These are phyloP conservation scores for Scaptomyza parva DNA, from an alignment of 2,888 invertebrate species.

Conservation along the genomic window DNA sequence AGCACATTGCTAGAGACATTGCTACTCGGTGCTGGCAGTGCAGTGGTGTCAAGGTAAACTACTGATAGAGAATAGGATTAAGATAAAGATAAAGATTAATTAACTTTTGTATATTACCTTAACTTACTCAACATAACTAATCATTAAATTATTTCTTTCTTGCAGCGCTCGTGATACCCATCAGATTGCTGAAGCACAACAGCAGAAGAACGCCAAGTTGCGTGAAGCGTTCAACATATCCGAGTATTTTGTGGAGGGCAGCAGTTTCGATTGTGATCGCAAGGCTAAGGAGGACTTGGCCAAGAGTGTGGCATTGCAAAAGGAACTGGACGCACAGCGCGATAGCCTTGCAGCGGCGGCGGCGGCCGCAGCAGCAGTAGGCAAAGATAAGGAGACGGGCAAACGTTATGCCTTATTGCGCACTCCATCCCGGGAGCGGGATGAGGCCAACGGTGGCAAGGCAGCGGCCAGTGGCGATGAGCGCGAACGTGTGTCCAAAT, in stretches of 20 bases:
- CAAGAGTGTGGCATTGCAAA: constrained; percentile 85
- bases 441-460: constrained; percentile 65
- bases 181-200: constrained; percentile 97
- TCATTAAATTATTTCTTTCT: not conserved
- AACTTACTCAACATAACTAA: not conserved
- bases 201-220: constrained; percentile 96
- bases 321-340: constrained; percentile 85
- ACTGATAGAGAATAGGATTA: not conserved
- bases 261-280: constrained; percentile 94
- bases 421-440: constrained; percentile 89
- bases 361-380: constrained; percentile 65
- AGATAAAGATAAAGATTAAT: not conserved
- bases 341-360: constrained; percentile 81
- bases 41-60: constrained; percentile 52
- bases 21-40: constrained; percentile 69
- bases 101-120: not conserved
- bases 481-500: constrained; percentile 80
- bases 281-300: constrained; percentile 86
- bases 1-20: constrained; percentile 62
- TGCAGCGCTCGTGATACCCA: constrained; percentile 96
- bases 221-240: constrained; percentile 98
- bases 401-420: constrained; percentile 90
- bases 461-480: constrained; percentile 81
- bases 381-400: constrained; percentile 82
- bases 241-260: constrained; percentile 96